Base-by-base conservation (phyloP, 2,797 vertebrate species). In the Poeciliopsis infans region DNA sequence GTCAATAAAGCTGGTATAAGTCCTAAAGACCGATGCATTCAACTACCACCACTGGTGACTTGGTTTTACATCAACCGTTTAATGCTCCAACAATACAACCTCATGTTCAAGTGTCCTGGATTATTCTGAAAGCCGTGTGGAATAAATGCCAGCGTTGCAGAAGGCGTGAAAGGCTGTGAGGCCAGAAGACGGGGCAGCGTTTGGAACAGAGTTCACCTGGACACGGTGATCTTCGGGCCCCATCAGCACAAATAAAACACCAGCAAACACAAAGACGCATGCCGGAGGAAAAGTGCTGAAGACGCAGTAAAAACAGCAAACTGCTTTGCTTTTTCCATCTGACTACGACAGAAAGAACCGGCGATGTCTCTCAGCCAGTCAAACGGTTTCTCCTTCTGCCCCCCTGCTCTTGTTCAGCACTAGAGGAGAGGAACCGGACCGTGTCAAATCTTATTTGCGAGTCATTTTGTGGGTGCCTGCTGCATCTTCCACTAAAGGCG, bases 261-360 rank as follows among this genome's bases (percentile, higher is more conserved):
- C 72, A 81, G 72, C 49, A 61, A 53, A 18, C 53, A 75, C 51
- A 83, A 66, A 53, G 81, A 76, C 76, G 46, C 57, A 59, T n/a
- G 72, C 49, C 79, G 74, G 18, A 79, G 36, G 41, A 25, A 47
- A 81, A 77, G 20, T 80, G 91, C 86, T 92, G 88, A 90, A 74
- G 64, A 36, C 0, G 49, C 78, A 75, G 59, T 72, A 77, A 86
- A 85, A 90, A 83, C 57, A 75, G 82, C 77, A 25, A 79, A 77
- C 83, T 77, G 68, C 66, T 51, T 55, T 7, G n/a, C 78, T 82
- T 85, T 90, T 57, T 77, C 74, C 10, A 23, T 80, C 71, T 72
- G 72, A 82, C 74, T 53, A 55, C 13, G 86, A 86, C 69, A 51
- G 71, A 84, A 74, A 74, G 75, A 13, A 57, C 71, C 79, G 79